Conservation (phyloP, 1,140 invertebrate genomes). For the Drosophila lowei region DNA sequence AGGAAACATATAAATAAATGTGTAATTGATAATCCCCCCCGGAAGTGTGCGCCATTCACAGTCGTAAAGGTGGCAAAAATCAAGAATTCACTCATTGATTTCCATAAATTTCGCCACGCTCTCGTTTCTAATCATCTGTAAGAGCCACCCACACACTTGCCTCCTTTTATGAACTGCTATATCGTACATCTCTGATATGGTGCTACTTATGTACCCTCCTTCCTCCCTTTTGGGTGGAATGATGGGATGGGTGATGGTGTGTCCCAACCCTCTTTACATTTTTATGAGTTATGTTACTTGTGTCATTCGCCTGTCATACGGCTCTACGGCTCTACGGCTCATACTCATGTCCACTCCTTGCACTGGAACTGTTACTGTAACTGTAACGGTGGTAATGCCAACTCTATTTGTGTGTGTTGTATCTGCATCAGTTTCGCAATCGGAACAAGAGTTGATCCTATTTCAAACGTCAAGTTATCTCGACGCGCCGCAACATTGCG, state of each 20-base stretch:
- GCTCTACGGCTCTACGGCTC: slow-evolving; percentile 9
- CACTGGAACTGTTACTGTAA: slow-evolving; percentile 14
- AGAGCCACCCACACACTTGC: background rate
- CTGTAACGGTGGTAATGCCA: background rate
- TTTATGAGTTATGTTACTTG: slow-evolving; percentile 12
- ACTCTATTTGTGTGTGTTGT: slow-evolving; percentile 1
- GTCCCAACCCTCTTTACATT: slow-evolving; percentile 33
- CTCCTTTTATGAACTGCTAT: slow-evolving; percentile 13
- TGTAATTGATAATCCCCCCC: no score
- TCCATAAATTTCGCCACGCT: no score
- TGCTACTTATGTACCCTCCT: slow-evolving; percentile 10
- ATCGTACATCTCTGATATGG: background rate
- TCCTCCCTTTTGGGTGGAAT: background rate
- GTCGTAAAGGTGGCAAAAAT: slow-evolving; percentile 2
- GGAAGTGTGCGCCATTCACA: background rate
- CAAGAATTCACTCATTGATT: no score
- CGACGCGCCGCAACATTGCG: slow-evolving; percentile 29
- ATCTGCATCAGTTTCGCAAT: slow-evolving; percentile 28
- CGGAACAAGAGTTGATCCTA: slow-evolving; percentile 61
- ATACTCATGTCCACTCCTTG: slow-evolving; percentile 18
- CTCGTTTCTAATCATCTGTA: no score
- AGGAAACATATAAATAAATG: no score
- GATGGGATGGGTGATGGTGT: no score
- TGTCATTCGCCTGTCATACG: slow-evolving; percentile 39
- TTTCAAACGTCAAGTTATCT: slow-evolving; percentile 76